Evolutionary conservation across 2,888 invertebrate species (phyloP).

Genomic region (Sturmia bella): DNA sequence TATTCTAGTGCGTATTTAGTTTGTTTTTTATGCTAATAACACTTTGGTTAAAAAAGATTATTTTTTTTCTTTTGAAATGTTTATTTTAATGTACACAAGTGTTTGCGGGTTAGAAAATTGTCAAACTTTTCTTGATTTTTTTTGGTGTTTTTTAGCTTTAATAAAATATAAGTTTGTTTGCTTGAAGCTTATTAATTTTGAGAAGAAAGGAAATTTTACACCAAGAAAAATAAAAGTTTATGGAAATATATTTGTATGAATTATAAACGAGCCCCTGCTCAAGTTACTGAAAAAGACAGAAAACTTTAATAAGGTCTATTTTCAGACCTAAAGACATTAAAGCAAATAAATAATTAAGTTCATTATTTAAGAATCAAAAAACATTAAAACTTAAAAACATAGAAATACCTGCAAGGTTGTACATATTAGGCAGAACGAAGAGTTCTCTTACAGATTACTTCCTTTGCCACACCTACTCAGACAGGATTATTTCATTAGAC

Average conservation of each 20-base stretch:
- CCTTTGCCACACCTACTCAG: no score
- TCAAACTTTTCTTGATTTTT: slow-evolving; percentile 33
- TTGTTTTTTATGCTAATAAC: slow-evolving; percentile 44
- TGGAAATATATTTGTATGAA: background rate
- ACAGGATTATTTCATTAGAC: no score
- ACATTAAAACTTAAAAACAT: no score
- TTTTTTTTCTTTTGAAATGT: slow-evolving; percentile 31
- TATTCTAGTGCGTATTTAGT: slow-evolving; percentile 47
- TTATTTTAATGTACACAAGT: slow-evolving; percentile 36
- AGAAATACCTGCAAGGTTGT: no score
- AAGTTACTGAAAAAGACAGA: no score
- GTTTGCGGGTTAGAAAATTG: slow-evolving; percentile 57
- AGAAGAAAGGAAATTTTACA: slow-evolving; percentile 20
- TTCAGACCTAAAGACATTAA: no score
- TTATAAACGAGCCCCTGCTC: no score
- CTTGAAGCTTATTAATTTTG: slow-evolving; percentile 63
- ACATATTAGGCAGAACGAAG: no score
- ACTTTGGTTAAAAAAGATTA: slow-evolving; percentile 24
- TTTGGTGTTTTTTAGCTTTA: slow-evolving; percentile 51
- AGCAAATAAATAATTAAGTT: no score
- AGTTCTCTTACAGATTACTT: no score
- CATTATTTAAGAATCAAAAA: no score
- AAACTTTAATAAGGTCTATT: no score
- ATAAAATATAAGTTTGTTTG: slow-evolving; percentile 64
- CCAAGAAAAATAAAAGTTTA: slow-evolving; percentile 15